A percentile compares a stretch with the other conserved stretches of the same genome.
Conservation (phyloP, 2,797 vertebrate genomes). For the Falco cherrug region DNA sequence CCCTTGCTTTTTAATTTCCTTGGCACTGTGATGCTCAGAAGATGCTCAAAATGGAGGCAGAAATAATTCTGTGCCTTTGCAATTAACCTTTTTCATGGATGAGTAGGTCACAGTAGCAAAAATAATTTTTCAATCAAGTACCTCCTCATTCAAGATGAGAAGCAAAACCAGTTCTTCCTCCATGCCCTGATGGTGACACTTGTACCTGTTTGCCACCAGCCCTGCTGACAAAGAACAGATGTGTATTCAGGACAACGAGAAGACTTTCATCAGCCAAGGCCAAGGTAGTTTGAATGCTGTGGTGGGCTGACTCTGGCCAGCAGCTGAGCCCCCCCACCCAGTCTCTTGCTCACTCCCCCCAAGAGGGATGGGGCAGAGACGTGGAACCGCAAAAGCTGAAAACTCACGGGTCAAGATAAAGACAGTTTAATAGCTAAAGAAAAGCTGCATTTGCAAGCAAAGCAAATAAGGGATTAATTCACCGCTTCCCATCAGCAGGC, state of each 20-base stretch:
- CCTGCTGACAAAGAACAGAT: not conserved
- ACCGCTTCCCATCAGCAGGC: not conserved
- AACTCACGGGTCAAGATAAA: not conserved
- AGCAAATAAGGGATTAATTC: not conserved
- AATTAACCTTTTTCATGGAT: not conserved
- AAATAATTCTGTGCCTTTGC: not conserved
- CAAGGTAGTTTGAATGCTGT: not conserved
- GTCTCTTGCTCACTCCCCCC: not conserved
- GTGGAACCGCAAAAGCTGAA: not conserved
- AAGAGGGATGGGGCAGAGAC: not conserved
- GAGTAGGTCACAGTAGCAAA: not conserved
- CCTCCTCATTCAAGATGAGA: not conserved
- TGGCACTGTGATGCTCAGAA: not conserved
- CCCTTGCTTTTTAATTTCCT: not conserved
- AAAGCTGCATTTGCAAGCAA: not conserved
- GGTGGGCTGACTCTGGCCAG: not conserved
- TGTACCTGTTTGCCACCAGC: not conserved
- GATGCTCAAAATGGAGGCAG: not conserved
- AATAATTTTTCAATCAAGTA: not conserved
- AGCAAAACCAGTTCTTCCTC: not conserved
- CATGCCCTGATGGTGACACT: not conserved
- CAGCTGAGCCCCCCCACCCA: not conserved
- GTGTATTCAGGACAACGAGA: not conserved
- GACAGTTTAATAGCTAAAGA: not conserved
- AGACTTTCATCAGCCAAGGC: not conserved